These are phyloP conservation scores for Poicephalus gulielmi DNA, from an alignment of 2,113 vertebrate species.

Conservation along the genomic window DNA sequence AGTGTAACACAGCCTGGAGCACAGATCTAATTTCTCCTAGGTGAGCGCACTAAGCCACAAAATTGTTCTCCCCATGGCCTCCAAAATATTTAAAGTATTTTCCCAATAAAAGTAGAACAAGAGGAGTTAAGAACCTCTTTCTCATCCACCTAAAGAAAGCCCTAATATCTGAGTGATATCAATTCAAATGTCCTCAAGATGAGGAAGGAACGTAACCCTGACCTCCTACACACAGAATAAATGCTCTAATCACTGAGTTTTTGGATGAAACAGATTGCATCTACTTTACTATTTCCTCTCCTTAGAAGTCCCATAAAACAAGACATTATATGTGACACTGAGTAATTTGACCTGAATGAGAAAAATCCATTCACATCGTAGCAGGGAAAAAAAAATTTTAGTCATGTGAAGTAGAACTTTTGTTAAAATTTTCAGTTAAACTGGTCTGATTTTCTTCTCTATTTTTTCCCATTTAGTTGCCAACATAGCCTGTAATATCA, in stretches of 20 bases:
- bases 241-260: not conserved
- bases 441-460: not conserved
- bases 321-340: not conserved
- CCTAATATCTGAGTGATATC: not conserved
- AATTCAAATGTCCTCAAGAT: not conserved
- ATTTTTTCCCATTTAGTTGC: not conserved
- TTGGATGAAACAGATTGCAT: not conserved
- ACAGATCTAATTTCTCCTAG: not conserved
- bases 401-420: not conserved
- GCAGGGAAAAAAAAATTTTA: not conserved
- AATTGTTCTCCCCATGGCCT: not conserved
- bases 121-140: not conserved
- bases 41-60: not conserved
- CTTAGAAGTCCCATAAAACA: not conserved
- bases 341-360: not conserved
- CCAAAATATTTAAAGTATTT: constrained; percentile 3
- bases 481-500: not conserved
- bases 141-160: not conserved
- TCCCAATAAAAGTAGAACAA: not conserved
- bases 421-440: not conserved
- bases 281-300: not conserved
- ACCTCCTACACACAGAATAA: not conserved
- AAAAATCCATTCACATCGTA: not conserved
- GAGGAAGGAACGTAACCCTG: not conserved
- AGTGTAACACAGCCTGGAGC: not conserved